phyloP scores from a whole-genome alignment of 2,888 invertebrate genomes.

The Hypercompe scribonia region DNA sequence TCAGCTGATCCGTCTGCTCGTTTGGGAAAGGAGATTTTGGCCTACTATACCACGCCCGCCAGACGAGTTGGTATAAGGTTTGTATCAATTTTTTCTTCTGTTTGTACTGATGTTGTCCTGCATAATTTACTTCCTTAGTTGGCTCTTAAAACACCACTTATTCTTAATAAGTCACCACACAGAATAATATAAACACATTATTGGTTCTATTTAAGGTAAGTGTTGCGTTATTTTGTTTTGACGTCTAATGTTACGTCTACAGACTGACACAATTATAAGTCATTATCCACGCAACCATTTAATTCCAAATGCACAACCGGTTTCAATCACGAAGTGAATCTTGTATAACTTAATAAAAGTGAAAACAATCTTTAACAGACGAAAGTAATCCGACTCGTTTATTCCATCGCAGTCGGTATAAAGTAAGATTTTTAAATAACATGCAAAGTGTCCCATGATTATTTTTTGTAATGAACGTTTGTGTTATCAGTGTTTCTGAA shows the following conservation, averaged over 20 bases:
- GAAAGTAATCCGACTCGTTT: conserved; percentile 15
- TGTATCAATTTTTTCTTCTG: too few species aligned
- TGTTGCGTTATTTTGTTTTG: neutral
- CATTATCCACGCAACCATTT: conserved; percentile 3
- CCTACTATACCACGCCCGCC: too few species aligned
- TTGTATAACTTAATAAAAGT: conserved; percentile 11
- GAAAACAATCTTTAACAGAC: conserved; percentile 16
- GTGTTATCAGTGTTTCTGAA: neutral
- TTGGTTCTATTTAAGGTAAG: neutral
- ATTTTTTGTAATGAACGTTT: neutral
- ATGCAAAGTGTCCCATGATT: neutral
- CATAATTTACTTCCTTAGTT: too few species aligned
- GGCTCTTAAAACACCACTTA: too few species aligned
- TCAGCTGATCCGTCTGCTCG: too few species aligned
- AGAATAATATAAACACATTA: neutral
- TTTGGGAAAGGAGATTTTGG: too few species aligned
- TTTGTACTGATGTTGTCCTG: too few species aligned
- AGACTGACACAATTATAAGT: neutral
- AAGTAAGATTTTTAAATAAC: conserved; percentile 2
- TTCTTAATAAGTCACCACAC: too few species aligned
- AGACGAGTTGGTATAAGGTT: too few species aligned
- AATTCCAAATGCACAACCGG: conserved; percentile 6
- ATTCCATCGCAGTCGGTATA: neutral
- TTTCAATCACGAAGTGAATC: conserved; percentile 8
- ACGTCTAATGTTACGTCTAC: neutral